Evolutionary conservation across 2,113 vertebrate species (phyloP).

Genomic region (Myodes glareolus): DNA sequence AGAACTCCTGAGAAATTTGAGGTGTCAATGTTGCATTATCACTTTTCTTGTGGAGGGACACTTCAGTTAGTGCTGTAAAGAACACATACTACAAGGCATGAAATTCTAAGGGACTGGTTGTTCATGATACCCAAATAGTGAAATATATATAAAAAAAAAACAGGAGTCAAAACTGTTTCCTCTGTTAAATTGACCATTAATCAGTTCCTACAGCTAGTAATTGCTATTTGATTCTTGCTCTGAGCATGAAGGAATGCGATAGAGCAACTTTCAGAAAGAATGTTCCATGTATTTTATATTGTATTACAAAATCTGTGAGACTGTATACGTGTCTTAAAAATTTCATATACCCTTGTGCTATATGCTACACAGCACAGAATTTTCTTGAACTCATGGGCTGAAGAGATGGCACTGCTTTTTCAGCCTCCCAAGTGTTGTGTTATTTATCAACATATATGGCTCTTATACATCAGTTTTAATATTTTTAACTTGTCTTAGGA

Average conservation of each 20-base stretch:
- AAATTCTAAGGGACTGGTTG: neutral
- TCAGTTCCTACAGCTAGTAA: neutral
- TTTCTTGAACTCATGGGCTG: neutral
- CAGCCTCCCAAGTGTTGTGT: neutral
- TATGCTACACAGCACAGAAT: neutral
- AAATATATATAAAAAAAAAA: neutral
- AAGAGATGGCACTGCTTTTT: neutral
- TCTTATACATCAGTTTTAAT: neutral
- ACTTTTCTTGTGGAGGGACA: neutral
- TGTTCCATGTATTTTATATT: neutral
- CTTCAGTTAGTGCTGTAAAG: neutral
- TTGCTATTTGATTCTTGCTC: neutral
- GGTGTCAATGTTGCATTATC: neutral
- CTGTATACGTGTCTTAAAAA: neutral
- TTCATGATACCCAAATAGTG: neutral
- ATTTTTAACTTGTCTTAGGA: neutral
- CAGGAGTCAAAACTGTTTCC: neutral
- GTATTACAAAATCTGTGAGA: neutral
- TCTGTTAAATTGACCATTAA: neutral
- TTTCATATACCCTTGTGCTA: neutral
- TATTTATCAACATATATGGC: neutral
- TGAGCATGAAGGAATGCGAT: neutral
- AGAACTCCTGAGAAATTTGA: neutral
- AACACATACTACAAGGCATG: neutral
- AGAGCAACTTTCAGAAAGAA: neutral